phyloP scores from a whole-genome alignment of 2,113 vertebrate species.

The Ranitomeya variabilis region DNA sequence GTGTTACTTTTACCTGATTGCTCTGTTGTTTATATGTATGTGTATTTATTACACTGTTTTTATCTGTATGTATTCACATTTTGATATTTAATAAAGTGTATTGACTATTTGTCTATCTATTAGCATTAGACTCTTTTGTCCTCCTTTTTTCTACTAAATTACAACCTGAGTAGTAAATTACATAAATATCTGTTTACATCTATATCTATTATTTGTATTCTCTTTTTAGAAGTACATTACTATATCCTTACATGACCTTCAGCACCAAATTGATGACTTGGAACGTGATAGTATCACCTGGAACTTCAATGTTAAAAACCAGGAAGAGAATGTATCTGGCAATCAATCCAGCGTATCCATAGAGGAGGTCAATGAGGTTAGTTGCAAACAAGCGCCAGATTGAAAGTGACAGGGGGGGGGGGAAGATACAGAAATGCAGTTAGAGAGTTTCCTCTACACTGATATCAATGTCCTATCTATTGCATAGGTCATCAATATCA shows the following conservation, averaged over 20 bases:
- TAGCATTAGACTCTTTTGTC: no score
- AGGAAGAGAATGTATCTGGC: slow-evolving; percentile 65
- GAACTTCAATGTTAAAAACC: slow-evolving; percentile 65
- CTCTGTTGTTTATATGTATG: no score
- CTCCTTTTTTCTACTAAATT: no score
- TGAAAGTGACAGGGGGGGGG: not conserved
- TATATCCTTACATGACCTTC: slow-evolving; percentile 73
- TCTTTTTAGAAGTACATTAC: slow-evolving; percentile 71
- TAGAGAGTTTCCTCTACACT: not conserved
- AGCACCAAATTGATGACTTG: slow-evolving; percentile 73
- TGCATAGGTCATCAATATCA: no score
- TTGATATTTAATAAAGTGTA: no score
- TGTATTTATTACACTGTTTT: no score
- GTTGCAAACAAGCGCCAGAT: slow-evolving; percentile 3
- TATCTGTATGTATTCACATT: no score
- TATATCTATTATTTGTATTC: not conserved
- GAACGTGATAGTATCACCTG: slow-evolving; percentile 70
- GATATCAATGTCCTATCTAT: no score
- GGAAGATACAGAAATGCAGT: not conserved
- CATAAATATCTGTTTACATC: not conserved
- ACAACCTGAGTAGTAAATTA: no score
- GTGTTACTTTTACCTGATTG: no score
- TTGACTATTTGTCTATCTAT: no score
- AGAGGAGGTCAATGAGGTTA: slow-evolving; percentile 82
- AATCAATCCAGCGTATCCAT: slow-evolving; percentile 67